Base-by-base conservation (phyloP, 2,113 vertebrate species). In the Centropristis striata region DNA sequence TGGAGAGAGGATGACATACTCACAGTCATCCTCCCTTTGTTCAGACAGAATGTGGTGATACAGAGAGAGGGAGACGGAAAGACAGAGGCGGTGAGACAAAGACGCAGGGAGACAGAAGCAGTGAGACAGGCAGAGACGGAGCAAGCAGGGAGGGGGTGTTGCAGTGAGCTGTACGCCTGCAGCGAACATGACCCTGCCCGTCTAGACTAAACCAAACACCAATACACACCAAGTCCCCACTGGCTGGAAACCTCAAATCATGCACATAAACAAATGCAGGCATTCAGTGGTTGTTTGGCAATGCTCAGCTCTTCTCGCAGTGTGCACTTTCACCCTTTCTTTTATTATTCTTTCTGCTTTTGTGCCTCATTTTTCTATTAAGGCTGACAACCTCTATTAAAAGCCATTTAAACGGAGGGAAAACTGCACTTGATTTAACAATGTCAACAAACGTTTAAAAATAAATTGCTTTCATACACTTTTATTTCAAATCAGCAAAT, bases 121-220 rank as follows among this genome's bases (percentile, higher is more conserved):
- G 27, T 23, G 54, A 71, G 71, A 20, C 32, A 72, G 57, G n/a
- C 15, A 49, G 50, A n/a, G 53, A 61, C 13, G 16, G 25, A 47
- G 16, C 20, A 39, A 66, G 50, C n/a, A 15, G 44, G 23, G 66
- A 41, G 39, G 61, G 50, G 49, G 18, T 37, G 74, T 28, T 76
- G 75, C 67, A 68, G 73, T 23, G n/a, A 44, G 65, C 49, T 76
- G 70, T 68, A 46, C 5, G 71, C 82, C 78, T 72, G 71, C 81
- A 81, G 81, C 21, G 5, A 61, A 69, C 74, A 44, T 74, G 78
- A 77, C 85, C 80, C 57, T 83, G 57, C 79, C 41, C 20, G 72
- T 85, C 79, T 80, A 74, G 80, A 84, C 76, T 47, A 42, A 84
- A 68, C 65, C 65, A 68, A 86, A 86, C 76, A 85, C 53, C 64